phyloP scores from a whole-genome alignment of 1,140 invertebrate species.

The Achatina immaculata region DNA sequence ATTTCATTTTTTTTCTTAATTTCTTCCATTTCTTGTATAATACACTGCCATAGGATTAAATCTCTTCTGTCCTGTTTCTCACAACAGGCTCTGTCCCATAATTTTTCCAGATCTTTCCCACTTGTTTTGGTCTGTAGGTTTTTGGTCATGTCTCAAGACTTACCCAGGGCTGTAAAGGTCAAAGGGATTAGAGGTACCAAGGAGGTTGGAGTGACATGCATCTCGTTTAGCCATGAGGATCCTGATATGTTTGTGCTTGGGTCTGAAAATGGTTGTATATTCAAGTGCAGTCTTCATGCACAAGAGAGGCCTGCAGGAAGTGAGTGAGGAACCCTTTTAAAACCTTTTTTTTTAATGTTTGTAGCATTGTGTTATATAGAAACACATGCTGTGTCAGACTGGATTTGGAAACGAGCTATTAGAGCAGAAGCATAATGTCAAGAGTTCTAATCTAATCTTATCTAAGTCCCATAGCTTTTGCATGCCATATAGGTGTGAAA shows the following conservation, averaged over 20 bases:
- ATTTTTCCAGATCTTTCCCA: too few relatives aligned
- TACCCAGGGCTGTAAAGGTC: conserved; percentile 63
- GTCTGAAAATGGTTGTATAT: conserved; percentile 68
- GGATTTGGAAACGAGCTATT: too few relatives aligned
- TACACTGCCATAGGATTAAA: too few relatives aligned
- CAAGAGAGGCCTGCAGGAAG: conserved; percentile 64
- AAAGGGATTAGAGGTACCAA: conserved; percentile 60
- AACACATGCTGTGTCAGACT: too few relatives aligned
- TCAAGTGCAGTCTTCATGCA: conserved; percentile 66
- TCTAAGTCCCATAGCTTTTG: too few relatives aligned
- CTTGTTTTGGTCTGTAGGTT: conserved; percentile 51
- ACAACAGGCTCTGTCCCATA: too few relatives aligned
- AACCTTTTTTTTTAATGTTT: not conserved
- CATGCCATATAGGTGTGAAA: too few relatives aligned
- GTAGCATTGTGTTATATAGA: not conserved
- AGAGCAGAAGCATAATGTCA: too few relatives aligned
- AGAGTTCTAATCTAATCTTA: too few relatives aligned
- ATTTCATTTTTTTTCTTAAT: too few relatives aligned
- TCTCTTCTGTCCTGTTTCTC: too few relatives aligned
- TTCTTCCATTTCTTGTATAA: too few relatives aligned
- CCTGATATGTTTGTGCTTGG: conserved; percentile 67
- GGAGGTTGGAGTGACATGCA: conserved; percentile 67
- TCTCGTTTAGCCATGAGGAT: conserved; percentile 65
- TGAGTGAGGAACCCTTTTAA: conserved; percentile 45
- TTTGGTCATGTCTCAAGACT: conserved; percentile 63